These are phyloP conservation scores for Laothoe populi DNA, from an alignment of 2,888 invertebrate species.

Conservation along the genomic window DNA sequence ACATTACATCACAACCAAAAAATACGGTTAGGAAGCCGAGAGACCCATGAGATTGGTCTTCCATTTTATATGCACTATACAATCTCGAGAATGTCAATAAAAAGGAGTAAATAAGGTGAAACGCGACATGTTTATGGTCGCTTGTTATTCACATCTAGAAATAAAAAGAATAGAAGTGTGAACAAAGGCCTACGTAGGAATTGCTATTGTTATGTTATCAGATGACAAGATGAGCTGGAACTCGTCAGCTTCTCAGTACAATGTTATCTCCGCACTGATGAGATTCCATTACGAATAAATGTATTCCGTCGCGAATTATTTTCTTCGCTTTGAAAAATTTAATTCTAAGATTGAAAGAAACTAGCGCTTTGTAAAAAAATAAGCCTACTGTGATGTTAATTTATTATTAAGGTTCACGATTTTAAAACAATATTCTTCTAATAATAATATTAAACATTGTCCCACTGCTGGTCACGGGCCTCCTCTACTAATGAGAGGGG, in stretches of 20 bases:
- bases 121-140: not conserved
- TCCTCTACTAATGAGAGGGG: too few relatives aligned
- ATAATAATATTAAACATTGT: not conserved
- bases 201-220: conserved; percentile 26
- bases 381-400: not conserved
- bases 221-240: conserved; percentile 17
- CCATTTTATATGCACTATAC: too few relatives aligned
- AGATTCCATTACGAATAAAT: conserved; percentile 20
- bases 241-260: conserved; percentile 25
- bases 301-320: conserved; percentile 8
- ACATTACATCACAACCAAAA: too few relatives aligned
- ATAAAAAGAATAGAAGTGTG: not conserved
- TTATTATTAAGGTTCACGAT: not conserved
- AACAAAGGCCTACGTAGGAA: conserved; percentile 18
- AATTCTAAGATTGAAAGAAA: too few relatives aligned
- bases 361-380: not conserved
- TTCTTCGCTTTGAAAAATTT: conserved; percentile 6
- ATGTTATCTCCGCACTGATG: conserved; percentile 23
- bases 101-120: too few relatives aligned
- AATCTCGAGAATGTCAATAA: too few relatives aligned
- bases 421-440: not conserved
- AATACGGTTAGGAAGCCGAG: too few relatives aligned
- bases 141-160: not conserved
- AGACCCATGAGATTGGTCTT: too few relatives aligned
- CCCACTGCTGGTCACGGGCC: too few relatives aligned